Percentiles rank a stretch among this genome's conserved stretches.
Conservation (phyloP, 2,113 vertebrate species). For the Garra rufa region DNA sequence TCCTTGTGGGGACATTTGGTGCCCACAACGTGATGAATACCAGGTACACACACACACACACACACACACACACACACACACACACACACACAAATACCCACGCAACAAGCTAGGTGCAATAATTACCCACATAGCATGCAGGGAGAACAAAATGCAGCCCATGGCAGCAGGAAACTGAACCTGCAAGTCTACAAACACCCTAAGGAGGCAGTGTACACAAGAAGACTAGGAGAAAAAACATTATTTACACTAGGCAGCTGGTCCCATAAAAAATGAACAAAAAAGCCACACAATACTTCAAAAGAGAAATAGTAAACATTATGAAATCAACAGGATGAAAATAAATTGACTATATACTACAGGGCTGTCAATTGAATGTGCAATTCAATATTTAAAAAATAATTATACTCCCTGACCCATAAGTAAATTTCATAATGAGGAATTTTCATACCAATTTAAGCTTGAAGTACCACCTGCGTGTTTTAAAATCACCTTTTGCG, state of each 20-base stretch:
- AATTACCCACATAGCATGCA: neutral
- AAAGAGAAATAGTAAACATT: constrained; percentile 10
- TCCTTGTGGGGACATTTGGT: no score
- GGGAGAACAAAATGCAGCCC: neutral
- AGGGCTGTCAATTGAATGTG: neutral
- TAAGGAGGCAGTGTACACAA: neutral
- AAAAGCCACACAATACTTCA: neutral
- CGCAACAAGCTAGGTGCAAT: neutral
- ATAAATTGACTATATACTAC: neutral
- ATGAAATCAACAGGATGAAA: neutral
- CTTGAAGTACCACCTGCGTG: neutral
- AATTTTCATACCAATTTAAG: neutral
- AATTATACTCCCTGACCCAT: neutral
- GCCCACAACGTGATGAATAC: no score
- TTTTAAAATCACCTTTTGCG: neutral
- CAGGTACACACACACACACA: no score
- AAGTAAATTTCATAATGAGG: neutral
- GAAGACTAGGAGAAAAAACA: neutral
- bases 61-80: no score
- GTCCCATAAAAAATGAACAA: neutral
- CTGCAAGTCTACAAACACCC: constrained; percentile 4
- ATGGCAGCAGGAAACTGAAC: neutral
- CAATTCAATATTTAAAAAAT: neutral
- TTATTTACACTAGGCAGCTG: neutral
- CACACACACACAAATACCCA: constrained; percentile 23